phyloP scores from a whole-genome alignment of 2,113 vertebrate genomes.

The Callipepla californica region DNA sequence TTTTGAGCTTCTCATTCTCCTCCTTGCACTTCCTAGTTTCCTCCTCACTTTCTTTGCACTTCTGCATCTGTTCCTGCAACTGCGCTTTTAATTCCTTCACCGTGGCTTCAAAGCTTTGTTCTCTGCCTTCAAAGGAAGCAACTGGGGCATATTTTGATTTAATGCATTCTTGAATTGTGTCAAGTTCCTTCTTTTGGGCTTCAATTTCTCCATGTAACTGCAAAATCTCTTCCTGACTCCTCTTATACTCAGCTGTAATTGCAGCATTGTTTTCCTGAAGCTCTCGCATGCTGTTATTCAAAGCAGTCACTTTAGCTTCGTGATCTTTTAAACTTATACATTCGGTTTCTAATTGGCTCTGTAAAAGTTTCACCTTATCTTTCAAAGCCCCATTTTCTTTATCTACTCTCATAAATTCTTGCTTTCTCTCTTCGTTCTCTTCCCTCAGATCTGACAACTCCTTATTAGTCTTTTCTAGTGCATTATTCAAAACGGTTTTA shows the following conservation, averaged over 20 bases:
- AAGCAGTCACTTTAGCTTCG: constrained; percentile 17
- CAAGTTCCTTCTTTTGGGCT: constrained; percentile 91
- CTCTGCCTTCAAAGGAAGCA: constrained; percentile 81
- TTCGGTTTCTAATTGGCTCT: constrained; percentile 77
- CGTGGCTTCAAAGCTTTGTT: constrained; percentile 76
- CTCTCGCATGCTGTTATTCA: constrained; percentile 60
- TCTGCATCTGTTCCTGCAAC: constrained; percentile 77
- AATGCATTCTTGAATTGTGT: constrained; percentile 93
- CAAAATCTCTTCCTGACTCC: constrained; percentile 79
- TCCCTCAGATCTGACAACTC: constrained; percentile 81
- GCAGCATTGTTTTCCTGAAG: constrained; percentile 3
- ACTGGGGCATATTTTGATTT: constrained; percentile 87
- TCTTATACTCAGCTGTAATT: constrained; percentile 24
- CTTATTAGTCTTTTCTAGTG: constrained; percentile 80
- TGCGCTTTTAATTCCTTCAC: constrained; percentile 79
- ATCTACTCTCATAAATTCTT: constrained; percentile 80
- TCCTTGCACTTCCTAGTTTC: constrained; percentile 62
- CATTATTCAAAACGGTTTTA: constrained; percentile 75
- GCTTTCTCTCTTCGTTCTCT: constrained; percentile 73
- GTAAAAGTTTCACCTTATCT: constrained; percentile 76
- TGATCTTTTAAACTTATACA: constrained; percentile 82
- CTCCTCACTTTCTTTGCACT: constrained; percentile 66
- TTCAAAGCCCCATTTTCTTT: constrained; percentile 84
- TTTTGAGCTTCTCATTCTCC: constrained; percentile 81
- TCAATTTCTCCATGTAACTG: constrained; percentile 86